phyloP scores from a whole-genome alignment of 1,140 invertebrate species.

The Drosophila pseudoobscura region DNA sequence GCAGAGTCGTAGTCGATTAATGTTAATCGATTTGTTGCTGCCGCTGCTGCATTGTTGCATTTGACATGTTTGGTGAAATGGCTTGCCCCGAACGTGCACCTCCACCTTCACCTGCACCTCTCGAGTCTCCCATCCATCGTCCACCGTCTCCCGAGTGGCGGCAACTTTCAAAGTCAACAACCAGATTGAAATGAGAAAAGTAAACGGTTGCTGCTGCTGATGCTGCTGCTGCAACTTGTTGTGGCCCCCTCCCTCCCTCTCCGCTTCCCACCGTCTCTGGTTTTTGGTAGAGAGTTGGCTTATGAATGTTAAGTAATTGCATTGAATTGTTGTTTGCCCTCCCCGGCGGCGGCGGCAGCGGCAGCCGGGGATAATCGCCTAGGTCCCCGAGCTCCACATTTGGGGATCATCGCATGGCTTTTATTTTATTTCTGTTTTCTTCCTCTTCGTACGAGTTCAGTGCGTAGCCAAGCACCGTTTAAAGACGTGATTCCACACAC shows the following conservation, averaged over 20 bases:
- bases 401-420: too few relatives aligned
- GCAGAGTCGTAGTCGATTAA: conserved; percentile 17
- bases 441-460: too few relatives aligned
- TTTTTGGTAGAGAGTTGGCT: background rate
- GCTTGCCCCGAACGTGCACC: background rate
- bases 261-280: too few relatives aligned
- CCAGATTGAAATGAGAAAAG: conserved; percentile 54
- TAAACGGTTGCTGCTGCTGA: conserved; percentile 41
- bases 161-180: conserved; percentile 69
- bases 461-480: too few relatives aligned
- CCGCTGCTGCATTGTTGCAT: conserved; percentile 38
- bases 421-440: too few relatives aligned
- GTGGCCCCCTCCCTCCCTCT: background rate
- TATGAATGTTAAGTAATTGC: conserved; percentile 54
- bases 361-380: conserved; percentile 27
- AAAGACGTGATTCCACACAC: too few relatives aligned
- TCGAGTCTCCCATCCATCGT: too few relatives aligned
- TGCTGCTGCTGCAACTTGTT: conserved; percentile 40
- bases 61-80: conserved; percentile 65
- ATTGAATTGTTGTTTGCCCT: conserved; percentile 23
- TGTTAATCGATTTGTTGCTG: conserved; percentile 29
- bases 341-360: background rate
- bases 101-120: background rate
- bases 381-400: background rate
- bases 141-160: conserved; percentile 18